Percentiles rank a stretch among this genome's conserved stretches.
Conservation (phyloP, 2,888 invertebrate species). For the Eremobia ochroleuca region DNA sequence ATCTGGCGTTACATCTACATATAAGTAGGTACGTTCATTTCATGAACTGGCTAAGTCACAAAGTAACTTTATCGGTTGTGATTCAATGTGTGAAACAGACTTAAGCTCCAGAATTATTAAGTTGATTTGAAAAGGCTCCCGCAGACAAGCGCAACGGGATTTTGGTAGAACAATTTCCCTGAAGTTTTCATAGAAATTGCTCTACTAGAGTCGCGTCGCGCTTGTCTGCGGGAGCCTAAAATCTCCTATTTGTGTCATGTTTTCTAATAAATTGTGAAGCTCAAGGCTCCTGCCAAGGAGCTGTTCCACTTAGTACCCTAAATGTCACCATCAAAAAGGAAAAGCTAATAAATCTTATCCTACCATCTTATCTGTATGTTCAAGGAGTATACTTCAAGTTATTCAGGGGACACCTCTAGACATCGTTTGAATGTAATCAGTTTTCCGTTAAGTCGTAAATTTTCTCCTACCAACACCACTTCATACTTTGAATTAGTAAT, state of each 20-base stretch:
- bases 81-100: too few relatives aligned
- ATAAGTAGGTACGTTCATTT: too few relatives aligned
- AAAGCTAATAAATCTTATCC: constrained; percentile 47
- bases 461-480: constrained; percentile 48
- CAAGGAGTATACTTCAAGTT: constrained; percentile 46
- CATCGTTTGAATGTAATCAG: constrained; percentile 56
- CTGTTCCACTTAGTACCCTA: constrained; percentile 11
- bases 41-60: too few relatives aligned
- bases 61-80: too few relatives aligned
- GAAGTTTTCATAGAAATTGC: neutral
- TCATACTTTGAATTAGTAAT: constrained; percentile 55
- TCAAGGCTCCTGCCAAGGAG: neutral
- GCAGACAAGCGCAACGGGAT: neutral
- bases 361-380: constrained; percentile 48
- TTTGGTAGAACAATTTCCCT: neutral
- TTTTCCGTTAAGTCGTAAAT: constrained; percentile 59
- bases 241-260: neutral
- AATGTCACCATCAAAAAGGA: constrained; percentile 35
- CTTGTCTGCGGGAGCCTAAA: neutral
- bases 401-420: constrained; percentile 56
- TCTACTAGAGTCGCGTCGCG: neutral
- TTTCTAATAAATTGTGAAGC: neutral
- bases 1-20: too few relatives aligned
- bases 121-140: too few relatives aligned
- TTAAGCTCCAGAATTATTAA: too few relatives aligned